Base-by-base conservation (phyloP, 2,888 invertebrate genomes). In the Dromius quadrimaculatus region DNA sequence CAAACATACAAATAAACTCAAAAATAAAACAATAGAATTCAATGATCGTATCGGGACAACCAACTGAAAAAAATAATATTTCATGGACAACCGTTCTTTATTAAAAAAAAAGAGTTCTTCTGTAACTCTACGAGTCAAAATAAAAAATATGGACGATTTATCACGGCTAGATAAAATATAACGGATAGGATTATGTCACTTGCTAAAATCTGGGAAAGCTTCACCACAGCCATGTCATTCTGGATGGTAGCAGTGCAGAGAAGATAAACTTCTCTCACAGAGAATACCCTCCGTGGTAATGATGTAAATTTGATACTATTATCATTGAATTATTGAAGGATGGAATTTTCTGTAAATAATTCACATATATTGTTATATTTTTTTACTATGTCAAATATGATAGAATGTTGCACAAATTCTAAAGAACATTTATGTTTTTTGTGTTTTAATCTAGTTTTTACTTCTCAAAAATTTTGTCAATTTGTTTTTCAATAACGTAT, bases 81-180 rank as follows among this genome's bases (percentile, higher is more conserved):
- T 59, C 59, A 59, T 34, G 19, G 59, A 11, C n/a, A 36, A 36
- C 34, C 59, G 59, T 20, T 11, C 20, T 23, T 59, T 36, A 59
- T 59, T 59, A 34, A 59, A 59, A 59, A n/a, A 54, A 59, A 59
- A 59, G 34, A 34, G 36, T 34, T 57, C 36, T 36, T 32, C 15
- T 19, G 36, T 34, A 59, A 36, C 36, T 36, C 19, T 36, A 32
- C 32, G 59, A 59, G 59, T 36, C 59, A 41, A 65, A 65, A 65
- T 65, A 54, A 65, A 65, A 65, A 65, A 65, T 65, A 54, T 13
- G 13, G 8, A 5, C 50, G 19, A 65, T 65, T 54, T 38, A 65
- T 65, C 65, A 65, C 34, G 17, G 50, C 65, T 47, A 47, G 64
- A 64, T 64, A 64, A 64, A 64, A 64, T 64, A 64, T 47, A 32